These are phyloP conservation scores for Calliopsis andreniformis DNA, from an alignment of 1,140 invertebrate species.

Conservation along the genomic window DNA sequence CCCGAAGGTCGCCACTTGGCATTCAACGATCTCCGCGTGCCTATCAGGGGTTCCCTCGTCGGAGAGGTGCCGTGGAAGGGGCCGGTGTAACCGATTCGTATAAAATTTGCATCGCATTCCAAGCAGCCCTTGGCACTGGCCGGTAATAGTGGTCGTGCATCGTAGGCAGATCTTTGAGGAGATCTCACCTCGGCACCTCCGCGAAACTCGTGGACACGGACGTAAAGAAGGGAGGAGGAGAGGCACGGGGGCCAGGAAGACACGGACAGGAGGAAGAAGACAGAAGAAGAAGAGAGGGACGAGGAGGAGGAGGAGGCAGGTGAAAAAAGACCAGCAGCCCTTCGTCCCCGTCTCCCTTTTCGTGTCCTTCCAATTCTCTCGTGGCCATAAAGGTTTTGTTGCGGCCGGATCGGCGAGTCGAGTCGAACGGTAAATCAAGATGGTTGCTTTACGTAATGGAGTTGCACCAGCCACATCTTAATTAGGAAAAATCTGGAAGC, in stretches of 20 bases:
- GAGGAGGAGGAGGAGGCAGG: not conserved
- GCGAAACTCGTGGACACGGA: conserved; percentile 40
- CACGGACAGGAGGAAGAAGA: not conserved
- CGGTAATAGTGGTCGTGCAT: conserved; percentile 42
- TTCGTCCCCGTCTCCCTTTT: conserved; percentile 37
- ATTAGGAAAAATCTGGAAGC: conserved; percentile 72
- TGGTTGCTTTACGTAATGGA: conserved; percentile 71
- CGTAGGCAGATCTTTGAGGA: conserved; percentile 44
- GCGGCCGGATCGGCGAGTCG: conserved; percentile 27
- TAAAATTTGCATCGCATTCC: conserved; percentile 65
- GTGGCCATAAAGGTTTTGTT: conserved; percentile 53
- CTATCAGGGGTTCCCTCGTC: conserved; percentile 40
- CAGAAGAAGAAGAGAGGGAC: not conserved
- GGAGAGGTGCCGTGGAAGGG: conserved; percentile 28
- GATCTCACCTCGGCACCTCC: conserved; percentile 53
- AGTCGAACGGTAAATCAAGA: conserved; percentile 67
- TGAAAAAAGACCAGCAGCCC: conserved; percentile 19
- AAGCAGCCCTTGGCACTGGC: conserved; percentile 18
- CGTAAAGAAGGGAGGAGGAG: conserved; percentile 9
- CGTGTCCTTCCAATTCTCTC: conserved; percentile 44
- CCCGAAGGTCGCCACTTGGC: conserved; percentile 46
- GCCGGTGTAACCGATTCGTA: conserved; percentile 53
- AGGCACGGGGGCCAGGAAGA: not conserved
- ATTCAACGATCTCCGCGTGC: conserved; percentile 28
- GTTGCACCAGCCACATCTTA: conserved; percentile 68